These are phyloP conservation scores for Sander lucioperca DNA, from an alignment of 2,113 vertebrate genomes.

Conservation along the genomic window DNA sequence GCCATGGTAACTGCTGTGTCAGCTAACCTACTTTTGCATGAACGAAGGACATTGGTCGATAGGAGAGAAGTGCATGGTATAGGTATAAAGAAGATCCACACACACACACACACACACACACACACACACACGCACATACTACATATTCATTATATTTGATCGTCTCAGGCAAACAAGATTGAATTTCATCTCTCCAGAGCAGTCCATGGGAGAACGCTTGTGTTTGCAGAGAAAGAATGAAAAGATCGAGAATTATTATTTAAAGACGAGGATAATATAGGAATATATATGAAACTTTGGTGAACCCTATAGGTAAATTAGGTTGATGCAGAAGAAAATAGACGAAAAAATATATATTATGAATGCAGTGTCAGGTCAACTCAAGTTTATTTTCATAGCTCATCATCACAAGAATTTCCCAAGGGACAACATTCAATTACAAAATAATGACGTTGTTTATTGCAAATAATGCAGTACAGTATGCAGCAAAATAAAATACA, in stretches of 20 bases:
- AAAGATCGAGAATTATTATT: constrained; percentile 1
- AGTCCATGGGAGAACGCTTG: background rate
- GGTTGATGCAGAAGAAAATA: background rate
- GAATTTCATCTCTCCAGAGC: background rate
- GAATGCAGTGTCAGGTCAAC: constrained; percentile 14
- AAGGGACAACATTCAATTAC: constrained; percentile 10
- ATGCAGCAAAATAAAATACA: constrained; percentile 1
- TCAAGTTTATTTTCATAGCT: constrained; percentile 24
- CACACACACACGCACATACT: constrained; percentile 2
- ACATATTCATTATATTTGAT: constrained; percentile 43
- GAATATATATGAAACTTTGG: background rate
- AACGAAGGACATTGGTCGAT: constrained; percentile 71
- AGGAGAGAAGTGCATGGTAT: constrained; percentile 55
- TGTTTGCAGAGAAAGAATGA: constrained; percentile 36
- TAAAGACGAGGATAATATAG: background rate
- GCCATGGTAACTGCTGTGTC: constrained; percentile 80
- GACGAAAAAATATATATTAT: background rate
- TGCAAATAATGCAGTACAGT: background rate
- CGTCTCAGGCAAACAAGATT: constrained; percentile 13
- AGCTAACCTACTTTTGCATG: constrained; percentile 80
- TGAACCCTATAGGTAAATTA: background rate
- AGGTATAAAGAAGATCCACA: constrained; percentile 24
- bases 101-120: constrained; percentile 9
- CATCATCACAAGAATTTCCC: constrained; percentile 32
- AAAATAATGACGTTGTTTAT: constrained; percentile 15